phyloP scores from a whole-genome alignment of 2,113 vertebrate genomes.

The Crocuta crocuta region DNA sequence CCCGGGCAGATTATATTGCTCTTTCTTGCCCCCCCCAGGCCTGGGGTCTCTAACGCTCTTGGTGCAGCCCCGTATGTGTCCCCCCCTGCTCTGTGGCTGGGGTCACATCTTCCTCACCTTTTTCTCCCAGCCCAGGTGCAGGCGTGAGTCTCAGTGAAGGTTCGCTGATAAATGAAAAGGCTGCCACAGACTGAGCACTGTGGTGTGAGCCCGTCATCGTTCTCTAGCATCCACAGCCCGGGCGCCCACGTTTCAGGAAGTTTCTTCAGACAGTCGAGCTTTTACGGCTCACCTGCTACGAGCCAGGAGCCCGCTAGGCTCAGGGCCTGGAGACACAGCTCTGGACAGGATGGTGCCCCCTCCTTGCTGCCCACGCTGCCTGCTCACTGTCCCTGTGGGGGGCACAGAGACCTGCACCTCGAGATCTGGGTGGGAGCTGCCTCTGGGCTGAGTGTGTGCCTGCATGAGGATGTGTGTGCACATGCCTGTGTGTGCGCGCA shows the following conservation, averaged over 20 bases:
- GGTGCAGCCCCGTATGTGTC: no score
- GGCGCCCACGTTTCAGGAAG: not conserved
- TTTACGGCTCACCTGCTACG: fast-evolving
- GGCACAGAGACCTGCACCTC: not conserved
- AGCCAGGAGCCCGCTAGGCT: not conserved
- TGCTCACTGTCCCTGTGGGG: not conserved
- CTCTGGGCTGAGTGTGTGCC: not conserved
- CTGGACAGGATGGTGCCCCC: not conserved
- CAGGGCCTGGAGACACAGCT: not conserved
- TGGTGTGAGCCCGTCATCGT: not conserved
- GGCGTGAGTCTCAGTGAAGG: not conserved
- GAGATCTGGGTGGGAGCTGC: not conserved
- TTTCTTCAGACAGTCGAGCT: not conserved
- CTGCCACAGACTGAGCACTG: not conserved
- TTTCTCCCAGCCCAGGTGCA: not conserved
- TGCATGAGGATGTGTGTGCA: not conserved
- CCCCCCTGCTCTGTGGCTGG: not conserved
- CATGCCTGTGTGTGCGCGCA: no score
- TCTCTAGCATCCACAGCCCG: not conserved
- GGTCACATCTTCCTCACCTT: not conserved
- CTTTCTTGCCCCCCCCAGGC: not conserved
- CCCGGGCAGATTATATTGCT: not conserved
- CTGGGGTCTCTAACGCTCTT: not conserved
- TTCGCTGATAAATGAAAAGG: not conserved
- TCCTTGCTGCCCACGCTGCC: not conserved